Evolutionary conservation across 2,113 vertebrate genomes (phyloP).

Genomic region (Oncorhynchus tshawytscha): DNA sequence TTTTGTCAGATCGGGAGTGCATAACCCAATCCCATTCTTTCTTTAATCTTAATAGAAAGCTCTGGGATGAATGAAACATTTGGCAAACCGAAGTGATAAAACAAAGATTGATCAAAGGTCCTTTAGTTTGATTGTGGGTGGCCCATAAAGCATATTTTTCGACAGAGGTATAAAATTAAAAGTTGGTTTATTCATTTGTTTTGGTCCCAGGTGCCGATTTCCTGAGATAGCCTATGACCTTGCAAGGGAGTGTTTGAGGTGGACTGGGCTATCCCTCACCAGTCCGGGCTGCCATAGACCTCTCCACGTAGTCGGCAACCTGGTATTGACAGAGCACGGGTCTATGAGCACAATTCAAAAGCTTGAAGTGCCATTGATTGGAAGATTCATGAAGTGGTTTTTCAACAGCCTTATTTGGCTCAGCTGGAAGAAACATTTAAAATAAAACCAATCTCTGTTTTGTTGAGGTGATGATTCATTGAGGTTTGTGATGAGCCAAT

Average conservation of each 20-base stretch:
- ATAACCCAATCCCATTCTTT: slow-evolving; percentile 28
- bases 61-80: slow-evolving; percentile 24
- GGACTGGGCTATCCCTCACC: slow-evolving; percentile 73
- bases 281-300: slow-evolving; percentile 58
- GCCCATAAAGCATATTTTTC: slow-evolving; percentile 24
- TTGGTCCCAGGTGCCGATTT: slow-evolving; percentile 13
- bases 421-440: not conserved
- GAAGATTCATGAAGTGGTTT: slow-evolving; percentile 34
- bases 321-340: slow-evolving; percentile 52
- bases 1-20: slow-evolving; percentile 51
- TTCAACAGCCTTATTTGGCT: slow-evolving; percentile 1
- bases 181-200: slow-evolving; percentile 33
- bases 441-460: not conserved
- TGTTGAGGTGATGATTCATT: not conserved
- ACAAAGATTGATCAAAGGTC: slow-evolving; percentile 38
- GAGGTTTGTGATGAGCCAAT: not conserved
- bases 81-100: slow-evolving; percentile 32
- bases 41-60: slow-evolving; percentile 45
- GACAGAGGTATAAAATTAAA: not conserved
- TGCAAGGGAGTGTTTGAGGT: slow-evolving; percentile 24
- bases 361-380: slow-evolving; percentile 29
- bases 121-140: slow-evolving; percentile 14
- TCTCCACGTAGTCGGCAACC: slow-evolving; percentile 49
- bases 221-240: not conserved
- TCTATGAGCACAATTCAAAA: slow-evolving; percentile 45